Evolutionary conservation across 2,113 vertebrate species (phyloP), one percentile per base, ranked within the genome.

Genomic region (Argyrosomus japonicus): DNA sequence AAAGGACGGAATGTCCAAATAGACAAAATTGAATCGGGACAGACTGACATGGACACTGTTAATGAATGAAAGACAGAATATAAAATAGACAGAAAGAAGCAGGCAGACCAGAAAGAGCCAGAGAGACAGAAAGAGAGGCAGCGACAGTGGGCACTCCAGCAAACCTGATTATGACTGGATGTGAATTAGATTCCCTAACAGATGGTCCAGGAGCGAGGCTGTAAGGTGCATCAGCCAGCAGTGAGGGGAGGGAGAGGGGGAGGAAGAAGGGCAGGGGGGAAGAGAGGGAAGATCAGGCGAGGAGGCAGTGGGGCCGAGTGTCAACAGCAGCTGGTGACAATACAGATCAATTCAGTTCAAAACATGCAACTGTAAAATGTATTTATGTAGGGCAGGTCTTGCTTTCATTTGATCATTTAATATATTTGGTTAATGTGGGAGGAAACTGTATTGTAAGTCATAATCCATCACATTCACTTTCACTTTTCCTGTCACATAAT

Each of bases 111-210:
- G 54, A 40, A 69, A 57, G 48, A 32, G 48, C 53, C 40, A 68
- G 36, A 40, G 36, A 40, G 79, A 78, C 63, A 58, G 63, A 89
- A 77, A 87, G 62, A 78, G 77, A 83, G 82, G 57, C 57, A 83
- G 85, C 85, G 72, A 90, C 87, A 72, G 82, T 88, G 96, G 97
- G 96, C 97, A 95, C 97, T 97, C 97, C 95, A 95, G 95, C 96
- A 98, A 98, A 99, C 97, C 97, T 96, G 97, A 98, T 99, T 98
- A 98, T 93, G 91, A 93, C 93, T 94, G 96, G 96, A 97, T 97
- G 96, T 96, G 97, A 98, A 99, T 99, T 97, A 98, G 98, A 97
- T 99, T 97, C 97, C 96, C 96, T 96, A 98, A 97, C 98, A 99
- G 98, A 99, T 99, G 97, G 98, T 95, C 95, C 94, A 83, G 91